phyloP scores from a whole-genome alignment of 2,797 vertebrate species.

The Xenentodon cancila region DNA sequence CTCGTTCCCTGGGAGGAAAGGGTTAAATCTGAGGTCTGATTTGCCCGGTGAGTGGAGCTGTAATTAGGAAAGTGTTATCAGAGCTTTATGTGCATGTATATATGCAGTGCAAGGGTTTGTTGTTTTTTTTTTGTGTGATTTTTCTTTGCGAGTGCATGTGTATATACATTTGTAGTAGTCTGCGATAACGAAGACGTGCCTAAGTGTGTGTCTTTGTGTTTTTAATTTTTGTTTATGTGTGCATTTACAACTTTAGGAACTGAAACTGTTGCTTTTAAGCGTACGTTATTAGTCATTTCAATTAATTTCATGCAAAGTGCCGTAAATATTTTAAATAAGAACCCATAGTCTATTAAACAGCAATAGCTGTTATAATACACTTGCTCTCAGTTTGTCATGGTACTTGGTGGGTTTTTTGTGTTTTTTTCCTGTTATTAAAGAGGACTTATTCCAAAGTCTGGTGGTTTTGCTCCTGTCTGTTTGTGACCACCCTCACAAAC shows the following conservation, averaged over 20 bases:
- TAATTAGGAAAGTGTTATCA: constrained; percentile 72
- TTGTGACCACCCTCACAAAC: too few species aligned
- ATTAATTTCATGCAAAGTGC: background rate
- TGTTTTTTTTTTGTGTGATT: constrained; percentile 7
- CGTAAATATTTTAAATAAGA: background rate
- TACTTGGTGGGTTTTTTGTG: background rate
- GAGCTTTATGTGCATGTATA: constrained; percentile 32
- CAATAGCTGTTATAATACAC: too few species aligned
- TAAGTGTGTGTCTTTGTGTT: constrained; percentile 7
- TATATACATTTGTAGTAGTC: constrained; percentile 26
- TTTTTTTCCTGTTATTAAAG: background rate
- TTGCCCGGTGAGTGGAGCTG: constrained; percentile 62
- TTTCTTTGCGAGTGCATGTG: constrained; percentile 18
- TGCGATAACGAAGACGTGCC: constrained; percentile 20
- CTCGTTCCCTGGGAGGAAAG: constrained; percentile 34
- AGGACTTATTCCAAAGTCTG: background rate
- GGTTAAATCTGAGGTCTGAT: constrained; percentile 64
- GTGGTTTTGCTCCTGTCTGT: too few species aligned
- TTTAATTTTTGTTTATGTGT: constrained; percentile 9
- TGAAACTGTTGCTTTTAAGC: background rate
- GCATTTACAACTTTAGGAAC: background rate
- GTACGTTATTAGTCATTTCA: background rate
- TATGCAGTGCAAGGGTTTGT: constrained; percentile 18
- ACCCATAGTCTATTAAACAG: too few species aligned
- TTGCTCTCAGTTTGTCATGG: too few species aligned